These are phyloP conservation scores for Polydrusus tereticollis DNA, from an alignment of 2,888 invertebrate genomes.

Conservation along the genomic window DNA sequence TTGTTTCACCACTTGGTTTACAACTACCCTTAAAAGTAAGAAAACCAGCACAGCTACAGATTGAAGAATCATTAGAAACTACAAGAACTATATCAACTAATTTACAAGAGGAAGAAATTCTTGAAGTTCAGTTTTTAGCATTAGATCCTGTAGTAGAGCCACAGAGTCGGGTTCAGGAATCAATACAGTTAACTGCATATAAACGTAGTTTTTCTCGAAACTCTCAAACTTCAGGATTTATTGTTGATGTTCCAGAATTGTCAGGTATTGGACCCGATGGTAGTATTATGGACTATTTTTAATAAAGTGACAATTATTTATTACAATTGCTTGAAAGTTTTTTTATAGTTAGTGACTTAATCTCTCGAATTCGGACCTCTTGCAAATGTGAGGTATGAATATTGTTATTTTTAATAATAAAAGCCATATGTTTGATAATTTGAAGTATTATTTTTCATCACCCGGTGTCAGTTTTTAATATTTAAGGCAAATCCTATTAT, in stretches of 20 bases:
- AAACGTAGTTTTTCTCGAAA: background rate
- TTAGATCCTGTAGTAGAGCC: background rate
- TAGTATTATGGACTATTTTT: slow-evolving; percentile 17
- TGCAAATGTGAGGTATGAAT: too few relatives aligned
- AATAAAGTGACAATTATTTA: slow-evolving; percentile 20
- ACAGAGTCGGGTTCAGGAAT: background rate
- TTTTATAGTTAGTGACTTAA: too few relatives aligned
- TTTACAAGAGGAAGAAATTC: background rate
- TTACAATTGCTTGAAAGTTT: too few relatives aligned
- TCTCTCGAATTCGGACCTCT: too few relatives aligned
- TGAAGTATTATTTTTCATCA: too few relatives aligned
- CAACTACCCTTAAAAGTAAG: background rate
- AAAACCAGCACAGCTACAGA: background rate
- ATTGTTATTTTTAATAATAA: too few relatives aligned
- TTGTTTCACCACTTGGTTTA: background rate
- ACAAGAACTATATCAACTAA: background rate
- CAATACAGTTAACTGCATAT: background rate
- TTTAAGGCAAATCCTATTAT: too few relatives aligned
- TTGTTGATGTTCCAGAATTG: slow-evolving; percentile 35
- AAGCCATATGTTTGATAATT: too few relatives aligned
- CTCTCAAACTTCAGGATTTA: slow-evolving; percentile 28
- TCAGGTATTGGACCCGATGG: slow-evolving; percentile 37
- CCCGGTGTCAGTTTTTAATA: too few relatives aligned
- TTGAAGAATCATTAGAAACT: background rate
- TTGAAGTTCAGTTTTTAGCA: too few relatives aligned